Base-by-base conservation (phyloP, 2,797 vertebrate genomes). In the Etheostoma perlongum region DNA sequence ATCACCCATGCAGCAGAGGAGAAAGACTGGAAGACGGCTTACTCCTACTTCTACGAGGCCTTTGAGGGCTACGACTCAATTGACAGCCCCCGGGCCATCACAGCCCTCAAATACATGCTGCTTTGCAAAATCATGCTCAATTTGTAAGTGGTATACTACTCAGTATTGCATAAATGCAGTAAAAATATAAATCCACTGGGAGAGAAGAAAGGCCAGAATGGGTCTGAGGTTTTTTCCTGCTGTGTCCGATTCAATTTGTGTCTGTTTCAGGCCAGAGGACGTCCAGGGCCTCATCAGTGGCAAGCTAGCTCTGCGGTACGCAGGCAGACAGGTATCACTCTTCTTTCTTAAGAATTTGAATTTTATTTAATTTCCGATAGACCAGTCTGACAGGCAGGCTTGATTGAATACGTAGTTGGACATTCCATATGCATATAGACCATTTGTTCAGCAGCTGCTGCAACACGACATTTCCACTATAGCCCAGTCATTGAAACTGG, bases 61-160 rank as follows among this genome's bases (percentile, higher is more conserved):
- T 99, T 99, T 65, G 98, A 99, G 90, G 98, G 98, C 79, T 98
- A 99, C 15, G 97, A 99, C 87, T 99, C 98, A 57, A 98, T 99
- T 6, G 97, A 98, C 92, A 98, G 95, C 90, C 97, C 98, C 46
- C 94, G 96, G 93, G 98, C 98, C 90, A 96, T 99, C 93, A 99
- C 97, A 11, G 96, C 97, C 2, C 94, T 99, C 85, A 99, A 99
- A 89, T 99, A 99, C 94, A 99, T 99, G 98, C 95, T 99, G 93
- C 96, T 99, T 75, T 99, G 98, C 95, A 99, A 99, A 95, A 99
- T 99, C 92, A 99, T 99, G 98, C 96, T 99, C 83, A 99, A 97
- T 83, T 90, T 80, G 98, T 99, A 95, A 91, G 97, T 95, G 14
- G 0, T 4, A 3, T 1, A 21, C 19, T 0, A 9, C 40, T 25